Base-by-base conservation (phyloP, 1,140 invertebrate species). In the Dufourea novaeangliae region DNA sequence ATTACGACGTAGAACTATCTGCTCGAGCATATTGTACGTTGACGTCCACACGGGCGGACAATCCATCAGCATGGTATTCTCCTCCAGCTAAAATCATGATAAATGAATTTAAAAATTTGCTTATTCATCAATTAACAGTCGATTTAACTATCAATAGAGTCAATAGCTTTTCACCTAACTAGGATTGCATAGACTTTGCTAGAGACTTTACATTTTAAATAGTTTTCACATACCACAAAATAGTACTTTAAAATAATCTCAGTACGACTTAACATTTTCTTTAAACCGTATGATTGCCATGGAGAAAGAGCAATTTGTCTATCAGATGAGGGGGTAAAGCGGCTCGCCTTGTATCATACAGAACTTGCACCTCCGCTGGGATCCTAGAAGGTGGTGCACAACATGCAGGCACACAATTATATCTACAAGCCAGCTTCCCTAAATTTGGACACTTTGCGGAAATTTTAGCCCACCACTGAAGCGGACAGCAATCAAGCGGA, bases 21-120 rank as follows among this genome's bases (percentile, higher is more conserved):
- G 92, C 63, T 94, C 93, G 1, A 94, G 68, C 93, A 94, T 94
- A 2, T 88, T 90, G 59, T 93, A 93, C 0, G 93, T 94, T 4
- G 93, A 92, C 17, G 91, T 92, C 93, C 93, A 94, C 34, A 93
- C 87, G 32, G 86, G 61, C 6, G 92, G 91, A 84, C 92, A 93
- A 85, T 94, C 93, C 52, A 91, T 87, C 7, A 87, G 37, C 74
- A 94, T 82, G 8, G 80, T 61, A 75, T 89, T 91, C 59, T 93
- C 93, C 10, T 93, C 92, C 11, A 92, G 56, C 91, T 93, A 57
- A 17, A 87, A 88, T 64, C 66, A 61, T 57, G 80, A 44, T 14
- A 56, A 71, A 68, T n/a, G 66, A 27, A 27, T 8, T 37, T 5
- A 37, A 37, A 5, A 5, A 37, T 37, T 37, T 37, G 3, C 34